Base-by-base conservation (phyloP, 2,888 invertebrate genomes). In the Drosophila multiciliata region DNA sequence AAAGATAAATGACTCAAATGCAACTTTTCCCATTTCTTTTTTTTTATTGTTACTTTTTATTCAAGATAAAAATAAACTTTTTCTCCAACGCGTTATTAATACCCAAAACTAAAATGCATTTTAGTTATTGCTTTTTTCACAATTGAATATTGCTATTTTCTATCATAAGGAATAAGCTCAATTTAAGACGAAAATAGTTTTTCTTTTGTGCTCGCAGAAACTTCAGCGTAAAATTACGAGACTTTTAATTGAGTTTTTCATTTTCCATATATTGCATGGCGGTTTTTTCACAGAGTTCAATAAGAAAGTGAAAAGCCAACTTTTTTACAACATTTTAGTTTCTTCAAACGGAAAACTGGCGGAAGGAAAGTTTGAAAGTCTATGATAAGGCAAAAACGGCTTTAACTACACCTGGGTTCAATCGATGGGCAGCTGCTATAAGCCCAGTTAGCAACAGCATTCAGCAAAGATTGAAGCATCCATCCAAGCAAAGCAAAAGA, bases 301-400 rank as follows among this genome's bases (percentile, higher is more conserved):
- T 12, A 36, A 9, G 8, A 12, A 71, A 15, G 11, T 12, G 8
- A 42, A 20, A 45, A 49, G 0, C n/a, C 32, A 29, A 48, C 9
- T 15, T 23, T 66, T 62, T 7, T 64, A 68, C 23, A 83, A 73
- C 52, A 67, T 17, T 17, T 66, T 80, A 6, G 40, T 78, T 20
- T 20, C 17, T 80, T 26, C 48, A 62, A 42, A 11, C 73, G 26
- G 80, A 83, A 64, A 66, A 71, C 8, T 45, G 60, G 20, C 35
- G 78, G 4, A 54, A 53, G 15, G 32, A 6, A 2, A 33, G 53
- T 11, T 35, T 78, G 12, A 35, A 60, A 1, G 7, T 4, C 9
- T 66, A 62, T 23, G 60, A 52, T 2, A 55, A 49, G n/a, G 26
- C 15, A 58, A 15, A 82, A 68, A 29, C 26, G 29, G n/a, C 45